Percentiles rank a stretch among this genome's conserved stretches.
These are phyloP conservation scores for Rhea americana DNA, from an alignment of 2,113 vertebrate genomes.

Conservation along the genomic window DNA sequence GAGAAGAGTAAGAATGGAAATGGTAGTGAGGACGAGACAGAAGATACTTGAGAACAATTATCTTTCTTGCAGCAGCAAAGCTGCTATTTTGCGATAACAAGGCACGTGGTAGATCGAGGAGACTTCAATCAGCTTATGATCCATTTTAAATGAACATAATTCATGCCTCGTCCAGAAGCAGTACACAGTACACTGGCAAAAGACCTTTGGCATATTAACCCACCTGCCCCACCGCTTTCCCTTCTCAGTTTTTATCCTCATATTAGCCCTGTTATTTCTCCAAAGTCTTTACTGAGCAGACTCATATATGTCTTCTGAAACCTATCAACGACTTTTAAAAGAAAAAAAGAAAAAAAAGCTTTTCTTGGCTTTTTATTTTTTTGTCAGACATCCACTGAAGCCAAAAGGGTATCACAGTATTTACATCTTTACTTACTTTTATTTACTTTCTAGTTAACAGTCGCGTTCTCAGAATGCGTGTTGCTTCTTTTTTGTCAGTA, in stretches of 20 bases:
- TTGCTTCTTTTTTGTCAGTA: not conserved
- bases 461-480: not conserved
- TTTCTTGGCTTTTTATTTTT: not conserved
- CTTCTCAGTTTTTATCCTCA: not conserved
- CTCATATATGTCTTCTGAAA: fast-evolving
- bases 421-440: not conserved
- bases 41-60: not conserved
- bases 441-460: not conserved
- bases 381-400: not conserved
- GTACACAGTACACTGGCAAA: not conserved
- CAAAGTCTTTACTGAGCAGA: not conserved
- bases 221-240: not conserved
- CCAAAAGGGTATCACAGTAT: not conserved
- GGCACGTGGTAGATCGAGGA: not conserved
- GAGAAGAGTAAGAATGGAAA: not conserved
- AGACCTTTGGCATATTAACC: not conserved
- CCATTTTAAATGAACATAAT: not conserved
- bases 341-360: too few species aligned
- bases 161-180: not conserved
- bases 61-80: not conserved
- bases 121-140: not conserved
- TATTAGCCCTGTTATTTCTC: not conserved
- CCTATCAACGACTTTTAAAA: not conserved
- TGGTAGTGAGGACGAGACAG: not conserved
- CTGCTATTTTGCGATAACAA: not conserved